A percentile compares a stretch with the other conserved stretches of the same genome.
These are phyloP conservation scores for Halcyon badia DNA, from an alignment of 2,797 vertebrate genomes.

Conservation along the genomic window DNA sequence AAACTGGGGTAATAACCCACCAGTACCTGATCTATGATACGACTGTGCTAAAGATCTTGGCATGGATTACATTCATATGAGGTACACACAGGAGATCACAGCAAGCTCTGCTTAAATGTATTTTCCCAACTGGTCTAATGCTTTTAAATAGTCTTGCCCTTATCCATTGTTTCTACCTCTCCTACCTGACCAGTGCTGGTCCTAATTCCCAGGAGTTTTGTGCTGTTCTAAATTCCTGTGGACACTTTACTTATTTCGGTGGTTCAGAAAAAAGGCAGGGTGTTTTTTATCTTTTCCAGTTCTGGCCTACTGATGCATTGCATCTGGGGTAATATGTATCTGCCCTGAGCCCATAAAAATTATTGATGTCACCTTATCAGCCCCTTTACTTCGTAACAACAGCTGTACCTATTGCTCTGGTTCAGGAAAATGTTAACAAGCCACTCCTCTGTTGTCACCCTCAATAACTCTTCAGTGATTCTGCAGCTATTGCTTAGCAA, in stretches of 20 bases:
- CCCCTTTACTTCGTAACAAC: neutral
- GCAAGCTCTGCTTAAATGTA: neutral
- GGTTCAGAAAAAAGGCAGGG: neutral
- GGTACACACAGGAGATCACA: neutral
- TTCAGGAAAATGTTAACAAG: neutral
- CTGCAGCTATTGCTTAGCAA: neutral
- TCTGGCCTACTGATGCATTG: neutral
- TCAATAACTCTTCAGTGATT: neutral
- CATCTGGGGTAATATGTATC: neutral
- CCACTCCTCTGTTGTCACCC: neutral
- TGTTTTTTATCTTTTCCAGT: neutral
- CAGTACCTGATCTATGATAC: neutral
- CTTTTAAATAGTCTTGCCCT: neutral
- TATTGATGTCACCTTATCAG: neutral
- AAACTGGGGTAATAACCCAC: neutral
- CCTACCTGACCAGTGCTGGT: neutral
- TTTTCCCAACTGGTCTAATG: neutral
- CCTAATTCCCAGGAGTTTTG: neutral
- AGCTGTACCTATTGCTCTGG: neutral
- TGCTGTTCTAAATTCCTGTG: neutral
- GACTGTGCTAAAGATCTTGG: neutral
- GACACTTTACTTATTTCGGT: neutral
- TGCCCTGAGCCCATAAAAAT: neutral
- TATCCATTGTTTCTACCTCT: neutral
- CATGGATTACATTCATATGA: neutral